Conservation (phyloP, 2,797 vertebrate genomes). For the Dicrostonyx torquatus region DNA sequence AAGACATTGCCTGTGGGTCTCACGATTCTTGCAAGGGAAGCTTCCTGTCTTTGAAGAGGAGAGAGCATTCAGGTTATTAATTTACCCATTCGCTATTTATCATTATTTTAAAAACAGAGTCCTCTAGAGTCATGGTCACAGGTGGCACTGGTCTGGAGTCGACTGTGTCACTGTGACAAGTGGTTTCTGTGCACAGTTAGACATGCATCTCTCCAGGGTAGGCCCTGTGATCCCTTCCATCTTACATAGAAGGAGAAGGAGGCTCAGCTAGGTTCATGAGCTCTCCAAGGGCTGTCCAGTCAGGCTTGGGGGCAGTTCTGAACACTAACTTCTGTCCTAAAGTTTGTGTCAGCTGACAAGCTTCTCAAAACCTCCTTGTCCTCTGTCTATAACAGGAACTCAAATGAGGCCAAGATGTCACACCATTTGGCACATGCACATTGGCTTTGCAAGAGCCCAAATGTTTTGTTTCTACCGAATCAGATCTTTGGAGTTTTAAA, state of each 20-base stretch:
- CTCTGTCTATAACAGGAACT: not conserved
- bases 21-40: not conserved
- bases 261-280: not conserved
- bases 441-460: not conserved
- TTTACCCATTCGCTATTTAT: not conserved
- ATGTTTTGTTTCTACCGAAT: not conserved
- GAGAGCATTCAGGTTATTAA: not conserved
- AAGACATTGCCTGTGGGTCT: not conserved
- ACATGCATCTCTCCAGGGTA: not conserved
- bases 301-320: not conserved
- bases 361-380: not conserved
- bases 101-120: rapidly evolving
- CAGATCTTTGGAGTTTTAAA: not conserved
- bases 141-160: no score
- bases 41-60: not conserved
- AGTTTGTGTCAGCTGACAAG: rapidly evolving
- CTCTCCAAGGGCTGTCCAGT: not conserved
- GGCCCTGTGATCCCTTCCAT: not conserved
- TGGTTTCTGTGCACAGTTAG: no score
- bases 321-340: not conserved
- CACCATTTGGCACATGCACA: not conserved
- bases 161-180: not conserved
- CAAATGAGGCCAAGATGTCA: not conserved
- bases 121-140: not conserved
- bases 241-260: not conserved